Base-by-base conservation (phyloP, 2,888 invertebrate genomes). In the Philereme transversata region DNA sequence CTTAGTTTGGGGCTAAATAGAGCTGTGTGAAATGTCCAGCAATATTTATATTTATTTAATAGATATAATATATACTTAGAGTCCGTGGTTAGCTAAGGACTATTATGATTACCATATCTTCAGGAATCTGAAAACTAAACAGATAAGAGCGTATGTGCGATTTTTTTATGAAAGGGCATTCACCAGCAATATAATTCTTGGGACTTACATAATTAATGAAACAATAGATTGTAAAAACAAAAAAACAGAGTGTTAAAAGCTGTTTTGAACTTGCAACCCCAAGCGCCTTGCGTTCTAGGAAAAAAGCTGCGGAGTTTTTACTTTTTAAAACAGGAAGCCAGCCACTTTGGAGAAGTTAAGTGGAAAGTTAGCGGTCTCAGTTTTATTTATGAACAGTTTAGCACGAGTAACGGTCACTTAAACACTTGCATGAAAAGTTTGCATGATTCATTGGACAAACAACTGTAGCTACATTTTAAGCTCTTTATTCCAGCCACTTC, bases 321-420 rank as follows among this genome's bases (percentile, higher is more conserved):
- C 79, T 86, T 88, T 86, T 86, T 79, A 88, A 88, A 90, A 88
- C 87, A 86, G 86, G 86, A 89, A 90, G 87, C 86, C 82, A 89
- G 87, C 52, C 88, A 88, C 85, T 89, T 85, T 85, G 79, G 79
- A 81, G 81, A 86, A 87, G 87, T 89, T 90, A 88, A 91, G 90
- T 89, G 83, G 79, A 82, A 90, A 90, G 90, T 91, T 90, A 77
- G 84, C 77, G 77, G 80, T 81, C 80, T 81, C 77, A 78, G 81
- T 83, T 84, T 85, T 88, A 82, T 87, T 87, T 88, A 87, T 84
- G 80, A 82, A 81, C 82, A 77, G 82, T 84, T 84, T 73, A 81
- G 75, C 77, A 75, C 75, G 76, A 78, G 75, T 77, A 81, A 81
- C 78, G 79, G 77, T 77, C 81, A 79, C 75, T 83, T 76, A 74